A percentile compares a stretch with the other conserved stretches of the same genome.
phyloP scores from a whole-genome alignment of 2,888 invertebrate species.

The Dolomedes plantarius region DNA sequence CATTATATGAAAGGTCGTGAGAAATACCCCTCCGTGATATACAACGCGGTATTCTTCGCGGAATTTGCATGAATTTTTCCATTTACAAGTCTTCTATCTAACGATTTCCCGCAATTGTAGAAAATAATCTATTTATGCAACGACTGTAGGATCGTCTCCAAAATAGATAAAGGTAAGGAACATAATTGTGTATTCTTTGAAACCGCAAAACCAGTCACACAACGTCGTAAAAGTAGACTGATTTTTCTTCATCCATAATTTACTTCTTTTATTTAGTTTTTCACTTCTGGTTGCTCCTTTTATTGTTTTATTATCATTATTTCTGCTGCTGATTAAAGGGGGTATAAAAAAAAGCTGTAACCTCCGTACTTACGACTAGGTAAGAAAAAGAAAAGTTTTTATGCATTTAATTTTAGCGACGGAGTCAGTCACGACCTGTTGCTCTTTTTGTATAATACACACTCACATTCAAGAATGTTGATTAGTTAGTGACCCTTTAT shows the following conservation, averaged over 20 bases:
- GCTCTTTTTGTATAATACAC: not conserved
- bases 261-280: constrained; percentile 8
- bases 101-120: too few relatives aligned
- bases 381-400: not conserved
- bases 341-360: not conserved
- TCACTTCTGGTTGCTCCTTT: constrained; percentile 13
- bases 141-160: not conserved
- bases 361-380: not conserved
- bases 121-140: too few relatives aligned
- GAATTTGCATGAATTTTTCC: too few relatives aligned
- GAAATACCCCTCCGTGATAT: too few relatives aligned
- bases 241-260: constrained; percentile 30
- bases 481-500: constrained; percentile 29
- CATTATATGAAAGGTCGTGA: too few relatives aligned
- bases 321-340: constrained; percentile 28
- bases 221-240: constrained; percentile 30
- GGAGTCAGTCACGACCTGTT: constrained; percentile 32
- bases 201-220: constrained; percentile 24
- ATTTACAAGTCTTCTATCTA: too few relatives aligned
- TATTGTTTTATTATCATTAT: constrained; percentile 38
- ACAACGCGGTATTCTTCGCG: too few relatives aligned
- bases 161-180: not conserved
- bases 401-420: not conserved
- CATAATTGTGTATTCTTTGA: not conserved
- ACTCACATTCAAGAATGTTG: constrained; percentile 17